Evolutionary conservation across 1,140 invertebrate genomes (phyloP), one percentile per base, ranked within the genome.

Genomic region (Neodiprion virginianus): DNA sequence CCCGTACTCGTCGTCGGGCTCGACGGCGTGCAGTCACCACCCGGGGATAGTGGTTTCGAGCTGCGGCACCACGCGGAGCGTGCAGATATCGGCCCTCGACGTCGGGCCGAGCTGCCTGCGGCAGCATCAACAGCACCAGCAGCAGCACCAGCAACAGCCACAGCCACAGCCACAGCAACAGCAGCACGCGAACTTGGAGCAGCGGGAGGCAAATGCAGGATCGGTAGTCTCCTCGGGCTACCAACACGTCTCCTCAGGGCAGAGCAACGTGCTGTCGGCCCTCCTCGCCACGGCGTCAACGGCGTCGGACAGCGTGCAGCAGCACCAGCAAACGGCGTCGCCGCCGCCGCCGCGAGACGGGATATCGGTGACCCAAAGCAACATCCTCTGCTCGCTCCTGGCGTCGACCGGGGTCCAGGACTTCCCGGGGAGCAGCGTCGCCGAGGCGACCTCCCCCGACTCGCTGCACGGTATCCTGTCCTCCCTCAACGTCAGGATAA

Each of bases 401-500:
- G 69, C 77, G 8, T 76, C 81, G 3, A 71, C 80, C 68, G 68
- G 11, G 23, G 11, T n/a, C 14, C 11, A 47, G 10, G 14, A 69
- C 68, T 47, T 69, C 68, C 68, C 23, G n/a, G 53, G 53, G 7
- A 61, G 53, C 53, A 61, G 11, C 11, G 53, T 12, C 11, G 11
- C 53, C 53, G 53, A 61, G n/a, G 11, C 53, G n/a, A 61, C 76
- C 5, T 81, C 82, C 4, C 67, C 80, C 8, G 83, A 86, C 65
- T 83, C 84, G 10, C 71, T 87, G 10, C 85, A 84, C 78, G 80
- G 81, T 68, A 80, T 85, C 11, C 70, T 85, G 0, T 83, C 85
- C 11, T 77, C 82, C 0, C 75, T 83, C 1, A 82, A 81, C 71
- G 78, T 80, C 0, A 72, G 79, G 73, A 84, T 84, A 50, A 86